Percentiles rank a stretch among this genome's conserved stretches.
Evolutionary conservation across 2,888 invertebrate genomes (phyloP).

Genomic region (Cheilosia scutellata): DNA sequence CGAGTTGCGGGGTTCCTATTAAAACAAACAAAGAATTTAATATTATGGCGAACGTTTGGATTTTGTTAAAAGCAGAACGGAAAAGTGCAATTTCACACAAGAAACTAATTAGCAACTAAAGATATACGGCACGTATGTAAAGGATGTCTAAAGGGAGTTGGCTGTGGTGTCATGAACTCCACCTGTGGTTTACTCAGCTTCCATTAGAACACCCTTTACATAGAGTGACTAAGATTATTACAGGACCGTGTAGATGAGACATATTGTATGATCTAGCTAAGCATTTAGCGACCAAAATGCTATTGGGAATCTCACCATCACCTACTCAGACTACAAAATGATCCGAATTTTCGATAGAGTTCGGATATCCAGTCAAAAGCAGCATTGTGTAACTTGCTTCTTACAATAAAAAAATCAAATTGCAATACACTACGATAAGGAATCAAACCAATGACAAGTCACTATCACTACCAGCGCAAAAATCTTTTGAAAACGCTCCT

Average conservation of each 20-base stretch:
- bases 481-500: conserved; percentile 11
- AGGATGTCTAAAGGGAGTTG: neutral
- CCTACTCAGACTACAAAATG: neutral
- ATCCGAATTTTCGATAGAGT: neutral
- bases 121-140: neutral
- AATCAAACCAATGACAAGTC: no score
- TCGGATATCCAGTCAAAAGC: no score
- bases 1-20: conserved; percentile 94
- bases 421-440: no score
- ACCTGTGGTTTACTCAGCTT: neutral
- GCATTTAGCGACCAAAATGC: conserved; percentile 19
- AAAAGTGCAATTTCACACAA: conserved; percentile 52
- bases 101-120: conserved; percentile 29
- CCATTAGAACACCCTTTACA: neutral
- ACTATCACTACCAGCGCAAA: neutral
- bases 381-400: neutral
- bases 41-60: neutral
- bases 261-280: conserved; percentile 1
- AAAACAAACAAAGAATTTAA: conserved; percentile 15
- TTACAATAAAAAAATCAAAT: no score
- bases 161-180: no score
- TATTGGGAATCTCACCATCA: conserved; percentile 13
- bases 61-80: conserved; percentile 39
- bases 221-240: conserved; percentile 36
- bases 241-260: conserved; percentile 19